Evolutionary conservation across 1,140 invertebrate species (phyloP).

Genomic region (Panulirus ornatus): DNA sequence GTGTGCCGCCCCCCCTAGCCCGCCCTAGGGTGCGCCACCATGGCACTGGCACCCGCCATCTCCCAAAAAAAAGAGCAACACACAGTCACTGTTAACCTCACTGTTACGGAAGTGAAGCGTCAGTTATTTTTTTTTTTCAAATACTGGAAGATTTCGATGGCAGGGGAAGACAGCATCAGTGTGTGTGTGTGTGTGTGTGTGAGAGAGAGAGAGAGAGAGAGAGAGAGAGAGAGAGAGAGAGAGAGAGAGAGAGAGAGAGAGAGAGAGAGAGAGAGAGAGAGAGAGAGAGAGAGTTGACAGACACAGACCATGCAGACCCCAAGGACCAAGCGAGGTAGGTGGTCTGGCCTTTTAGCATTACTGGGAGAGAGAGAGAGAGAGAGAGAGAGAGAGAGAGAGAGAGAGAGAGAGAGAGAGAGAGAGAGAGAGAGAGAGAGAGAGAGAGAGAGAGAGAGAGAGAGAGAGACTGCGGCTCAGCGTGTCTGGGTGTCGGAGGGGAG

Average conservation of each 20-base stretch:
- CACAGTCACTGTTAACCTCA: no score
- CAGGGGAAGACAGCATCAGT: no score
- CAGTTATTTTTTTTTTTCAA: no score
- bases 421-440: background rate
- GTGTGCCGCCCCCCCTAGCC: no score
- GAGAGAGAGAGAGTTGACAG: slow-evolving; percentile 3
- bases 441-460: background rate
- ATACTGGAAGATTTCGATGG: no score
- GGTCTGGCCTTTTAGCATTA: background rate
- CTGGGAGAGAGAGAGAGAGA: background rate
- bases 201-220: slow-evolving; percentile 10
- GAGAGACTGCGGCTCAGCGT: no score
- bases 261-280: slow-evolving; percentile 31
- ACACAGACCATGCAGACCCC: background rate
- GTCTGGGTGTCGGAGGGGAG: no score
- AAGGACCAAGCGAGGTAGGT: background rate
- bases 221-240: background rate
- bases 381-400: background rate
- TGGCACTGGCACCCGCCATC: no score
- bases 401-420: background rate
- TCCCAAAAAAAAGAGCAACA: no score
- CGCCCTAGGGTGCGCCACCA: no score
- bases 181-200: background rate
- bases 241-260: background rate
- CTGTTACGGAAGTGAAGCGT: no score